A percentile compares a stretch with the other conserved stretches of the same genome.
phyloP scores from a whole-genome alignment of 2,888 invertebrate species.

The Spisula solida region DNA sequence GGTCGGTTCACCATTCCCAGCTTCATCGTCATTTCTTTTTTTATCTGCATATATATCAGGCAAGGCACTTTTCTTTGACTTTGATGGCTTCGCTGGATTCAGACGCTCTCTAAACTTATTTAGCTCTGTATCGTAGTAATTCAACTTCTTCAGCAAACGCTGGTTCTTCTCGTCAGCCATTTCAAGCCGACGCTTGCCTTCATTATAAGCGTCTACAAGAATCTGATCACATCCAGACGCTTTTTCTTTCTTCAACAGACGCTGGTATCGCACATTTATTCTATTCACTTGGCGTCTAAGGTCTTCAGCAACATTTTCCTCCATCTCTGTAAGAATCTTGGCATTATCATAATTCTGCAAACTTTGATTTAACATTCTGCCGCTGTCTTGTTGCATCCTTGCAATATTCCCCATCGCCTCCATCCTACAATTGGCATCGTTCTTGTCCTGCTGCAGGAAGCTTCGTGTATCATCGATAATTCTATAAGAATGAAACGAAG shows the following conservation, averaged over 20 bases:
- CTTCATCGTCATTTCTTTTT: not conserved
- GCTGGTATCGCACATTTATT: not conserved
- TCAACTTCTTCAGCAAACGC: not conserved
- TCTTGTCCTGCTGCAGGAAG: not conserved
- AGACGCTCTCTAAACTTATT: not conserved
- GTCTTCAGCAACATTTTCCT: not conserved
- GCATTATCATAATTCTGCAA: not conserved
- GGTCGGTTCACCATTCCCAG: not conserved
- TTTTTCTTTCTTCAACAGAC: constrained; percentile 14
- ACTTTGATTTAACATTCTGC: not conserved
- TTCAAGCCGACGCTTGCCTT: not conserved
- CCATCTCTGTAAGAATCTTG: constrained; percentile 3
- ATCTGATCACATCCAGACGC: not conserved
- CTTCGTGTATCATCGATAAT: not conserved
- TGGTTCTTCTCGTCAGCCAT: not conserved
- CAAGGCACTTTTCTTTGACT: not conserved
- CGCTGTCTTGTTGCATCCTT: not conserved
- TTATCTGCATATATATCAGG: not conserved
- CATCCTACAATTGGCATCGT: not conserved
- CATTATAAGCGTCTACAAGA: not conserved
- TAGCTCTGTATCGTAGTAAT: not conserved
- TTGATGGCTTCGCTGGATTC: not conserved
- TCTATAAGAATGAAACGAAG: not conserved
- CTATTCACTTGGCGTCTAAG: not conserved
- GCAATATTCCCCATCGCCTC: not conserved